Evolutionary conservation across 2,888 invertebrate genomes (phyloP).

Genomic region (Heteropelma amictum): DNA sequence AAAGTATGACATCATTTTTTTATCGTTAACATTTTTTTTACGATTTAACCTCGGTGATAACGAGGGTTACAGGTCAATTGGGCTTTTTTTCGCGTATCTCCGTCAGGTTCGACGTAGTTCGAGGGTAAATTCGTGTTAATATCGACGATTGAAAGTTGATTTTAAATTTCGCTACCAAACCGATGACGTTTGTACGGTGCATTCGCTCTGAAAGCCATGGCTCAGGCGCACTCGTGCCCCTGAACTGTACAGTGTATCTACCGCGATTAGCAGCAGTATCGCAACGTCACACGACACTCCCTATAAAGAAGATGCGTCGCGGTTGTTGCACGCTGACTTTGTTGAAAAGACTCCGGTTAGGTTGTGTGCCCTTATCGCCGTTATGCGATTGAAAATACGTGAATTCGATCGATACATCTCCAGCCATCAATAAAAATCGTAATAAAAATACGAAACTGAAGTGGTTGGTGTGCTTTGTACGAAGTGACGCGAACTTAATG

Average conservation of each 20-base stretch:
- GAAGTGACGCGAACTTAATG: too few species aligned
- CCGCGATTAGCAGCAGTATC: slow-evolving; percentile 28
- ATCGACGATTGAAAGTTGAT: slow-evolving; percentile 6
- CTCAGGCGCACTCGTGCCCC: slow-evolving; percentile 58
- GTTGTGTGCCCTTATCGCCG: slow-evolving; percentile 8
- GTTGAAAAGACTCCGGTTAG: slow-evolving; percentile 16
- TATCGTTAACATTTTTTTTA: too few species aligned
- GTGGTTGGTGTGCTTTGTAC: neutral
- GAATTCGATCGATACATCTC: neutral
- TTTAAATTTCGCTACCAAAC: slow-evolving; percentile 36
- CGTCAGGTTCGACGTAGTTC: too few species aligned
- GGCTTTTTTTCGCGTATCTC: too few species aligned
- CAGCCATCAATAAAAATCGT: neutral
- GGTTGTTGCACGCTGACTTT: slow-evolving; percentile 41
- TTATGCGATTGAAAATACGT: neutral
- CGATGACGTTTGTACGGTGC: slow-evolving; percentile 37
- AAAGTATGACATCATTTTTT: too few species aligned
- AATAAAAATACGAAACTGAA: neutral
- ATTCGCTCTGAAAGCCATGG: slow-evolving; percentile 53
- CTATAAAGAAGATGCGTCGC: slow-evolving; percentile 52
- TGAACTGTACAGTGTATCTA: slow-evolving; percentile 45
- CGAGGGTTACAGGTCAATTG: neutral
- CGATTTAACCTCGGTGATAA: neutral
- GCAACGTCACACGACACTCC: slow-evolving; percentile 46
- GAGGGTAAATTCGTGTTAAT: neutral